phyloP scores from a whole-genome alignment of 2,113 vertebrate species.

The Pipa parva region DNA sequence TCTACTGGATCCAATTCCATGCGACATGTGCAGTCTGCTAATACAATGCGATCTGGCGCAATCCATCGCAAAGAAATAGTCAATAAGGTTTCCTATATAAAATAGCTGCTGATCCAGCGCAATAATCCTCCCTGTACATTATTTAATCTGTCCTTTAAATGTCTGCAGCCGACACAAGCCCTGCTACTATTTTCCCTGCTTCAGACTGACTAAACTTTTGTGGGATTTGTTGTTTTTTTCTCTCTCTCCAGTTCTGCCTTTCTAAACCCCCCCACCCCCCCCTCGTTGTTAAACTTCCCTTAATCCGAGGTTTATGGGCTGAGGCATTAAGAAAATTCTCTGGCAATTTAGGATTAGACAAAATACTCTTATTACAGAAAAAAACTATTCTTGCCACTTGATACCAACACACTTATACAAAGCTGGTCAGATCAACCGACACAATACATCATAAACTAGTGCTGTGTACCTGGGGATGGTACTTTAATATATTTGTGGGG shows the following conservation, averaged over 20 bases:
- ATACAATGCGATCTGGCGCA: not conserved
- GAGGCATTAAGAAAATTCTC: slow-evolving; percentile 82
- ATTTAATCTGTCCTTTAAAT: not conserved
- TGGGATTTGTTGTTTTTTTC: slow-evolving; percentile 9
- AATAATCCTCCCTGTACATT: not conserved
- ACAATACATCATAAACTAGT: slow-evolving; percentile 46
- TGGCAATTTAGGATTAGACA: slow-evolving; percentile 89
- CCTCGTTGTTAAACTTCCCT: slow-evolving; percentile 50
- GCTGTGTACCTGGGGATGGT: slow-evolving; percentile 11
- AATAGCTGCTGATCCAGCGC: not conserved
- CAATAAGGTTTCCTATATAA: not conserved
- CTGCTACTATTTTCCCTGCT: slow-evolving; percentile 61
- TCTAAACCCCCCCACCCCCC: slow-evolving; percentile 3
- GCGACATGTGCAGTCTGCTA: not conserved
- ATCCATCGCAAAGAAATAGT: not conserved
- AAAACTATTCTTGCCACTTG: slow-evolving; percentile 71
- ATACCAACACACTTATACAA: slow-evolving; percentile 73
- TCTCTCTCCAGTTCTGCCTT: too few relatives aligned
- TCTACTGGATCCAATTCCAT: slow-evolving; percentile 9
- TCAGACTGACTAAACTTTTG: slow-evolving; percentile 48
- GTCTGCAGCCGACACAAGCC: slow-evolving; percentile 56
- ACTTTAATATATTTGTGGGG: not conserved
- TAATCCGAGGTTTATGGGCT: slow-evolving; percentile 82
- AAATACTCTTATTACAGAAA: slow-evolving; percentile 81
- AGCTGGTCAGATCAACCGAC: slow-evolving; percentile 62